phyloP scores from a whole-genome alignment of 2,113 vertebrate genomes.

The Fukomys damarensis region DNA sequence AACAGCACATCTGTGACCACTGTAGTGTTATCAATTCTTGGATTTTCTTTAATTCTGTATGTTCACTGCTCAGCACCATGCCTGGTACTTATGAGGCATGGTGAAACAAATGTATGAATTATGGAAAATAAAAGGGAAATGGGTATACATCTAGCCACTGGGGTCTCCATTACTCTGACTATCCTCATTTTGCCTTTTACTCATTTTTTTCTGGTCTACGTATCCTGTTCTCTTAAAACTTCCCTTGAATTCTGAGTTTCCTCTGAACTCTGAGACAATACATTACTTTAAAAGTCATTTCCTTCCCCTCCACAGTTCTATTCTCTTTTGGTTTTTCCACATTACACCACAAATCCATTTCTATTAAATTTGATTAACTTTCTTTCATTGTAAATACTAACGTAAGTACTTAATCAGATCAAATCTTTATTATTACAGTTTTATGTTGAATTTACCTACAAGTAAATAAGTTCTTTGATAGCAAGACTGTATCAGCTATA shows the following conservation, averaged over 20 bases:
- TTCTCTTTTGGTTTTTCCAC: background rate
- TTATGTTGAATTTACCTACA: background rate
- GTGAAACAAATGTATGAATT: background rate
- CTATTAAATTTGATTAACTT: background rate
- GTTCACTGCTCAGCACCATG: background rate
- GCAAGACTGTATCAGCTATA: background rate
- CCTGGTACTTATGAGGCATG: background rate
- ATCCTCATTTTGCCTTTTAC: background rate
- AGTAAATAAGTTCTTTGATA: background rate
- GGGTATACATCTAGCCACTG: fast-evolving
- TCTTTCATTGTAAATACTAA: background rate
- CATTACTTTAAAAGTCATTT: background rate
- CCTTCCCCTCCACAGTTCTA: background rate
- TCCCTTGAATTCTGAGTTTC: background rate
- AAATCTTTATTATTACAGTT: background rate
- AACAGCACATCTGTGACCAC: no score
- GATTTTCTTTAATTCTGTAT: background rate
- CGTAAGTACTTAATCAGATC: background rate
- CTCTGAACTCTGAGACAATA: background rate
- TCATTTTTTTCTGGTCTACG: background rate
- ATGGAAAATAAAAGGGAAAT: background rate
- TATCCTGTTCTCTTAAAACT: background rate
- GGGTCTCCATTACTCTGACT: background rate
- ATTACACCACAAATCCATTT: background rate
- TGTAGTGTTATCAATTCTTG: no score